phyloP scores from a whole-genome alignment of 2,113 vertebrate genomes.

The Meriones unguiculatus region DNA sequence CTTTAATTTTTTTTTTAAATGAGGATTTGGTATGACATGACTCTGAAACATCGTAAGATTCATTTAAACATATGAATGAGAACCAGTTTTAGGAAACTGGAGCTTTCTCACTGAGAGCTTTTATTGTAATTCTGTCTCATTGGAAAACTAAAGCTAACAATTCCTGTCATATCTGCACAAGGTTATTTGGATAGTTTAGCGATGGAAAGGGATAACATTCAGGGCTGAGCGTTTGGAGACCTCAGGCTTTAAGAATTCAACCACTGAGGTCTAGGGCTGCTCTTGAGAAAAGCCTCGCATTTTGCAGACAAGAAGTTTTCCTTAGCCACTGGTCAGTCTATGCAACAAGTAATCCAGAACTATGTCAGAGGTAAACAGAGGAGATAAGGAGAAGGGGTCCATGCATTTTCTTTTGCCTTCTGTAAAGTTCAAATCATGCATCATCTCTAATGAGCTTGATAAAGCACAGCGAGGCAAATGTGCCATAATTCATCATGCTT shows the following conservation, averaged over 20 bases:
- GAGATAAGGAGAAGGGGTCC: slow-evolving; percentile 65
- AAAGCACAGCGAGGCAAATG: slow-evolving; percentile 86
- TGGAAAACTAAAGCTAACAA: slow-evolving; percentile 64
- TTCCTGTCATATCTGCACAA: slow-evolving; percentile 44
- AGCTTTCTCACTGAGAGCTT: slow-evolving; percentile 13
- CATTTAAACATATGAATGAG: slow-evolving; percentile 74
- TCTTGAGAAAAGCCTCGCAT: slow-evolving; percentile 13
- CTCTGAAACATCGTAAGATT: slow-evolving; percentile 26
- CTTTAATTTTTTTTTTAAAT: slow-evolving; percentile 35
- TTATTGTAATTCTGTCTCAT: slow-evolving; percentile 71
- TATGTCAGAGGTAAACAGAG: slow-evolving; percentile 71
- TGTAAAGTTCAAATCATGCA: slow-evolving; percentile 84
- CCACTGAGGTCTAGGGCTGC: neutral
- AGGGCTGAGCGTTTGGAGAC: slow-evolving; percentile 31
- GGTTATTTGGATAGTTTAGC: slow-evolving; percentile 53
- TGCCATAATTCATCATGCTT: slow-evolving; percentile 86
- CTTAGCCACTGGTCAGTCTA: slow-evolving; percentile 3
- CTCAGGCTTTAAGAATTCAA: slow-evolving; percentile 43
- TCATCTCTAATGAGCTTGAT: slow-evolving; percentile 89
- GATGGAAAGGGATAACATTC: slow-evolving; percentile 59
- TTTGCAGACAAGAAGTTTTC: neutral
- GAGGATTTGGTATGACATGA: neutral
- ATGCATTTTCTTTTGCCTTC: slow-evolving; percentile 73
- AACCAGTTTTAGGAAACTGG: slow-evolving; percentile 37
- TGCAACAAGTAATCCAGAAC: slow-evolving; percentile 71